phyloP scores from a whole-genome alignment of 1,140 invertebrate species.

The Neomicropteryx cornuta region DNA sequence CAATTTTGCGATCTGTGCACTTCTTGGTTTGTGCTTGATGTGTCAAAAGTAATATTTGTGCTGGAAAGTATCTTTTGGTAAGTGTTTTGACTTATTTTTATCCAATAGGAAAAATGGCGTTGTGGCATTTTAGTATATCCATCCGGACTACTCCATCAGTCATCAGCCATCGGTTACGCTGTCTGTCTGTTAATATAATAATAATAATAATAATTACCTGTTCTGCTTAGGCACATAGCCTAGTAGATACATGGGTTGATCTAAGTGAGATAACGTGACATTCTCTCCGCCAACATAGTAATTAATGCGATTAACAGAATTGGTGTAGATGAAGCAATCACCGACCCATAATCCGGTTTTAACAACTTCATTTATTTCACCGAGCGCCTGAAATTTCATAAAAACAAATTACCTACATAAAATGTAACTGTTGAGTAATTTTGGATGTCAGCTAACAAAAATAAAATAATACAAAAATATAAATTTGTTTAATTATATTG shows the following conservation, averaged over 20 bases:
- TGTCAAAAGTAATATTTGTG: too few species aligned
- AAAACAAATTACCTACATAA: too few species aligned
- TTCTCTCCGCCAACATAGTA: slow-evolving; percentile 97
- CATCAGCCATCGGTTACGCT: too few species aligned
- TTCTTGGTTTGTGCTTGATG: too few species aligned
- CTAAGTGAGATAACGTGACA: slow-evolving; percentile 89
- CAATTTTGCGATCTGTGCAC: too few species aligned
- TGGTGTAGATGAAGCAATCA: slow-evolving; percentile 97
- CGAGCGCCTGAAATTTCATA: slow-evolving; percentile 47
- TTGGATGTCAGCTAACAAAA: background rate
- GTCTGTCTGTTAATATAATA: too few species aligned
- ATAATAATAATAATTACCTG: slow-evolving; percentile 17
- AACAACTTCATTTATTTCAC: slow-evolving; percentile 78
- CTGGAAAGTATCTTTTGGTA: too few species aligned
- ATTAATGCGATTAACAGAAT: slow-evolving; percentile 87
- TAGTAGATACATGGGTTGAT: slow-evolving; percentile 76
- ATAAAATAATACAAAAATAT: background rate
- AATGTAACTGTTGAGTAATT: too few species aligned
- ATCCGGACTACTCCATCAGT: too few species aligned
- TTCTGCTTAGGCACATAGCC: slow-evolving; percentile 94
- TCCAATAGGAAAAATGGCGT: too few species aligned
- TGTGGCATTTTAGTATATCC: too few species aligned
- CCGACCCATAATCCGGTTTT: slow-evolving; percentile 96
- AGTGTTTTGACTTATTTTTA: too few species aligned
- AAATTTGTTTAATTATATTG: background rate